Percentiles rank a stretch among this genome's conserved stretches.
Conservation (phyloP, 2,797 vertebrate species). For the Muscicapa comitata region DNA sequence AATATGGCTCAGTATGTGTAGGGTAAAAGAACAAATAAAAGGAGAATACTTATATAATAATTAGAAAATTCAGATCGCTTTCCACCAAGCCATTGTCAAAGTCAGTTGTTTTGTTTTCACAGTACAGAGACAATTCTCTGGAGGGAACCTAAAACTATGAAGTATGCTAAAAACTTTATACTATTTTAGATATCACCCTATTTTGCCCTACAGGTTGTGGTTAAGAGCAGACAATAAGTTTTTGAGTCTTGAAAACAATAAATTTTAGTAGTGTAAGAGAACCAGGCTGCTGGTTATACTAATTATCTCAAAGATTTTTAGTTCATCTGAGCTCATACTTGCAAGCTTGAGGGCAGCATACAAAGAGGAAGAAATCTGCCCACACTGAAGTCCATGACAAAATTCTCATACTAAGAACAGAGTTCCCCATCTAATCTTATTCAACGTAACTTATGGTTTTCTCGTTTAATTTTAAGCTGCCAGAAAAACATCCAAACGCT, state of each 20-base stretch:
- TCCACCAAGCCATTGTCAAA: background rate
- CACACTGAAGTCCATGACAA: background rate
- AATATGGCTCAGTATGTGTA: background rate
- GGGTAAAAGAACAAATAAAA: background rate
- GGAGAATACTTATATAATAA: background rate
- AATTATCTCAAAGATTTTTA: background rate
- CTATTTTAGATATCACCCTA: background rate
- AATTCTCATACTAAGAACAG: background rate
- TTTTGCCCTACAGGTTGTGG: background rate
- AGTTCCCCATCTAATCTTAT: background rate
- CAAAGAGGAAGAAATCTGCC: background rate
- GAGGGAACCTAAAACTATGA: background rate
- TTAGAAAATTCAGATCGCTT: background rate
- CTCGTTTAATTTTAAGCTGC: background rate
- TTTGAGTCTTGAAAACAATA: background rate
- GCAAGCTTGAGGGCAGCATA: background rate
- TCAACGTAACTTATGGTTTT: background rate
- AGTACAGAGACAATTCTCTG: background rate
- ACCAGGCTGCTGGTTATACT: background rate
- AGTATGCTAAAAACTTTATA: background rate
- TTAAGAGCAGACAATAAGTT: background rate
- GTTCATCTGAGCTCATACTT: background rate
- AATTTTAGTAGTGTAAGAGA: background rate
- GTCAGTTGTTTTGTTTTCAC: background rate
- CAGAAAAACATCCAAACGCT: background rate